These are phyloP conservation scores for Choloepus hoffmanni DNA, from an alignment of 2,113 vertebrate species.

Conservation along the genomic window DNA sequence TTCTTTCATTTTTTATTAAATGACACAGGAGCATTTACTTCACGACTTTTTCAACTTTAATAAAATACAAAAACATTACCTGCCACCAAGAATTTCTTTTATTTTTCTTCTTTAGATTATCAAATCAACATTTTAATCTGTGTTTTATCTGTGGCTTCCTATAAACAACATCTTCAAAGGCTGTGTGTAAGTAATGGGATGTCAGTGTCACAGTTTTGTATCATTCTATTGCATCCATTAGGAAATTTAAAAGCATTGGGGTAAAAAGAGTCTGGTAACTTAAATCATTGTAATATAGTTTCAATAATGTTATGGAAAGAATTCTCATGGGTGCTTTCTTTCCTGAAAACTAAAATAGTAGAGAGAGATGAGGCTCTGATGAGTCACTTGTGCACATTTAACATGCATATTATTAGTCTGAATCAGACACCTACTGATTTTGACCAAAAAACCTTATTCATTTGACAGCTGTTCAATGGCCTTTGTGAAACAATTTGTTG, in stretches of 20 bases:
- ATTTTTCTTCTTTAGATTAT: not conserved
- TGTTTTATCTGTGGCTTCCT: not conserved
- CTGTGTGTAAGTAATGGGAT: not conserved
- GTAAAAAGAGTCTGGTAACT: not conserved
- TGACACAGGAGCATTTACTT: not conserved
- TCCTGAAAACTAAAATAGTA: not conserved
- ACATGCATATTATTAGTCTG: not conserved
- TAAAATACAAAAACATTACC: not conserved
- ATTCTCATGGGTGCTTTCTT: not conserved
- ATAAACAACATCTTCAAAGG: not conserved
- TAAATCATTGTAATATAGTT: not conserved
- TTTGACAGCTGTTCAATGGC: constrained; percentile 42
- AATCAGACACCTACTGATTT: constrained; percentile 34
- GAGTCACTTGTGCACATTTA: not conserved
- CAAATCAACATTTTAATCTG: not conserved
- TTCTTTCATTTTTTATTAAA: not conserved
- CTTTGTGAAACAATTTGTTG: constrained; percentile 41
- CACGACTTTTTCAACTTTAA: not conserved
- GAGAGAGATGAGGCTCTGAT: not conserved
- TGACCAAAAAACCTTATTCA: not conserved
- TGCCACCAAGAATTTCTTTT: not conserved
- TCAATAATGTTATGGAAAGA: not conserved
- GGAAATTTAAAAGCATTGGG: not conserved
- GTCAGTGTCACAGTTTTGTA: not conserved
- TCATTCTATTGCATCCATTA: not conserved